phyloP scores from a whole-genome alignment of 2,888 invertebrate species.

The Thalpophila matura region DNA sequence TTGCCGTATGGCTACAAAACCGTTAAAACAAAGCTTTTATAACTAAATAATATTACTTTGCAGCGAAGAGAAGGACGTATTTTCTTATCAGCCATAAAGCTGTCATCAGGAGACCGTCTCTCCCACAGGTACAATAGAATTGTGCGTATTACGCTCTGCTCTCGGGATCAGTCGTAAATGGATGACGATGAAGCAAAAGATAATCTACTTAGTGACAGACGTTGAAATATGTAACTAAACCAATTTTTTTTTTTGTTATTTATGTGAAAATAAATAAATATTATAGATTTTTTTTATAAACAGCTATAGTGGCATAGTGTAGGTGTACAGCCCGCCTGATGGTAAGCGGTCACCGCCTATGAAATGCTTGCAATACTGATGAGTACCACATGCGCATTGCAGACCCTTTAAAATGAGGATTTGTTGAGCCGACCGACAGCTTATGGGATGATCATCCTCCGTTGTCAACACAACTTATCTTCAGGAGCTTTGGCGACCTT shows the following conservation, averaged over 20 bases:
- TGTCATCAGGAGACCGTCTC: conserved; percentile 34
- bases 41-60: conserved; percentile 2
- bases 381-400: no score
- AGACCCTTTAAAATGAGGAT: no score
- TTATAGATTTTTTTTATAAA: no score
- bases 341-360: no score
- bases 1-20: no score
- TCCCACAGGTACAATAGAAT: conserved; percentile 48
- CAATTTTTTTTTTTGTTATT: neutral
- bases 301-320: no score
- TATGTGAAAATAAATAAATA: neutral
- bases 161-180: conserved; percentile 36
- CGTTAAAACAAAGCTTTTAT: neutral
- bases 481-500: no score
- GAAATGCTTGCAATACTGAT: no score
- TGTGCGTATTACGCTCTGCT: conserved; percentile 39
- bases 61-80: conserved; percentile 4
- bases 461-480: no score
- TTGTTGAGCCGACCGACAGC: no score
- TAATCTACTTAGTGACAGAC: conserved; percentile 30
- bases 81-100: conserved; percentile 29
- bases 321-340: no score
- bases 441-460: no score
- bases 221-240: neutral
- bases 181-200: conserved; percentile 35